Evolutionary conservation across 2,113 vertebrate genomes (phyloP).

Genomic region (Psammodynastes pulverulentus): DNA sequence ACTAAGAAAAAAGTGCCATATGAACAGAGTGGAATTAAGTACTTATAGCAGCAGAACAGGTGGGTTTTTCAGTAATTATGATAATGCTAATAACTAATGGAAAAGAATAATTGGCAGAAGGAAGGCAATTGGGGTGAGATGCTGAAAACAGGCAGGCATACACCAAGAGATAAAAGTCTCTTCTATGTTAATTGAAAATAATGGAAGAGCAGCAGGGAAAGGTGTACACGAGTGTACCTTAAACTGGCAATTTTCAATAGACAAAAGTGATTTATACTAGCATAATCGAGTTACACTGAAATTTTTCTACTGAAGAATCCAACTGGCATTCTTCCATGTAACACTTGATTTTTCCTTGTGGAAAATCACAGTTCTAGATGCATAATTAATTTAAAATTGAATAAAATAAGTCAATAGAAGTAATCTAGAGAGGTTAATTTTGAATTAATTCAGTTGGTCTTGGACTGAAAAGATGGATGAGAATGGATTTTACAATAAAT

Average conservation of each 20-base stretch:
- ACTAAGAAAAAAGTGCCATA: neutral
- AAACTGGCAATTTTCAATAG: conserved; percentile 14
- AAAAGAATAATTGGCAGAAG: conserved; percentile 35
- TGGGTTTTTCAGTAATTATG: conserved; percentile 32
- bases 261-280: conserved; percentile 1
- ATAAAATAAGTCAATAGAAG: neutral
- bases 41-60: conserved; percentile 27
- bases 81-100: neutral
- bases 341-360: neutral
- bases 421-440: neutral
- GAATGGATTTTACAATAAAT: conserved; percentile 2
- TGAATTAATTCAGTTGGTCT: neutral
- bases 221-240: neutral
- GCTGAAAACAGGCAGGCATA: neutral
- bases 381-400: neutral
- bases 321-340: neutral
- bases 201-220: conserved; percentile 16
- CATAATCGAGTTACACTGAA: conserved; percentile 15
- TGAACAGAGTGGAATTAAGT: conserved; percentile 1
- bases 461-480: neutral
- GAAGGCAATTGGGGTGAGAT: conserved; percentile 33
- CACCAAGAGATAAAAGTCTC: conserved; percentile 25
- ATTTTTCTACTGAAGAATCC: neutral
- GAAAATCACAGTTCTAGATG: neutral
- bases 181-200: conserved; percentile 41